Percentiles rank a stretch among this genome's conserved stretches.
These are phyloP conservation scores for Distichodus sexfasciatus DNA, from an alignment of 2,797 vertebrate genomes.

Conservation along the genomic window DNA sequence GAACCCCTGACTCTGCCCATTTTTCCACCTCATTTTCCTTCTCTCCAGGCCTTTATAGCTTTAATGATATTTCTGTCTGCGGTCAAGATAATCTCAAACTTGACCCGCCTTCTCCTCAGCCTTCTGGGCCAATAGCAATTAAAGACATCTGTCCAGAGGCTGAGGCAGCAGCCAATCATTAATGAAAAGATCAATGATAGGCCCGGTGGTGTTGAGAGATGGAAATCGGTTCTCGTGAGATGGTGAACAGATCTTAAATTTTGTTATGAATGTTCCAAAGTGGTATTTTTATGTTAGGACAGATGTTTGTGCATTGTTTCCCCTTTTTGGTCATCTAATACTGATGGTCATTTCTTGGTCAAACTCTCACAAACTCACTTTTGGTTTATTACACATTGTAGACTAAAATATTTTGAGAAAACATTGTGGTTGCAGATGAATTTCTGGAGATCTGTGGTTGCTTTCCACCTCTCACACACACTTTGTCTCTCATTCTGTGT, in stretches of 20 bases:
- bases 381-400: too few species aligned
- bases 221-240: conserved; percentile 7
- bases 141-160: conserved; percentile 24
- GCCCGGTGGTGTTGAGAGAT: conserved; percentile 6
- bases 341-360: too few species aligned
- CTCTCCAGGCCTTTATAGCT: not conserved
- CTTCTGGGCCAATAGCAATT: conserved; percentile 29
- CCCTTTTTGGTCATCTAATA: too few species aligned
- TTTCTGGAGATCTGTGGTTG: not conserved
- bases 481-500: too few species aligned
- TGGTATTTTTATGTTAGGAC: too few species aligned
- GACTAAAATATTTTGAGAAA: not conserved
- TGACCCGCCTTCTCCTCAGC: conserved; percentile 17
- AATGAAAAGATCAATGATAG: conserved; percentile 34
- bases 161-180: conserved; percentile 13
- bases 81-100: conserved; percentile 23
- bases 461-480: conserved; percentile 9
- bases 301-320: too few species aligned
- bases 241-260: not conserved
- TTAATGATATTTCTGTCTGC: conserved; percentile 1
- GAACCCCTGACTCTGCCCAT: not conserved
- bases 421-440: not conserved
- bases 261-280: not conserved
- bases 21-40: not conserved
- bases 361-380: too few species aligned